These are phyloP conservation scores for Vidua chalybeata DNA, from an alignment of 2,113 vertebrate genomes.

Conservation along the genomic window DNA sequence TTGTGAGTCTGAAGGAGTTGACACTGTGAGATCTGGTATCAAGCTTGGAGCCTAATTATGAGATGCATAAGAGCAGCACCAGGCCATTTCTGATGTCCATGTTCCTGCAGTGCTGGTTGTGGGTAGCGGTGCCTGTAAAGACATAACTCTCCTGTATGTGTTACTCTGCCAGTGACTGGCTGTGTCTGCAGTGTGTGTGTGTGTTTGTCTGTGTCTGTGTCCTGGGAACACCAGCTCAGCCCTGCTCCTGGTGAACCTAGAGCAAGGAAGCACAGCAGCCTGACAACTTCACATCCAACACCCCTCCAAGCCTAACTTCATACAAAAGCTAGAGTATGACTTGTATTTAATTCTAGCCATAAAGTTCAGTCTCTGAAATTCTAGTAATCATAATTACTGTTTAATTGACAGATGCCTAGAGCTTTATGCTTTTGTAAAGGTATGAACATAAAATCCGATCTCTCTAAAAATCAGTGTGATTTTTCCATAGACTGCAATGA, in stretches of 20 bases:
- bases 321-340: not conserved
- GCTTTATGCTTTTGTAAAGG: not conserved
- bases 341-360: not conserved
- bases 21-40: not conserved
- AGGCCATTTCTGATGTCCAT: not conserved
- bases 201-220: rapidly evolving
- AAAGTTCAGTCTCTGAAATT: not conserved
- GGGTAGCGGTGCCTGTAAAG: not conserved
- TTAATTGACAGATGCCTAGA: not conserved
- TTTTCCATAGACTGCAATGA: not conserved
- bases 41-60: not conserved
- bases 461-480: not conserved
- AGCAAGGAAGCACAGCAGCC: not conserved
- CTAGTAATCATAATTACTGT: not conserved
- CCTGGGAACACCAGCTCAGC: not conserved
- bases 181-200: not conserved
- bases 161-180: not conserved
- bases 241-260: not conserved
- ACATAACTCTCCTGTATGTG: not conserved
- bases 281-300: not conserved
- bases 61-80: not conserved
- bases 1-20: not conserved
- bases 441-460: not conserved
- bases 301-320: not conserved
- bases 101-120: not conserved